phyloP scores from a whole-genome alignment of 2,888 invertebrate genomes.

The Meganola albula region DNA sequence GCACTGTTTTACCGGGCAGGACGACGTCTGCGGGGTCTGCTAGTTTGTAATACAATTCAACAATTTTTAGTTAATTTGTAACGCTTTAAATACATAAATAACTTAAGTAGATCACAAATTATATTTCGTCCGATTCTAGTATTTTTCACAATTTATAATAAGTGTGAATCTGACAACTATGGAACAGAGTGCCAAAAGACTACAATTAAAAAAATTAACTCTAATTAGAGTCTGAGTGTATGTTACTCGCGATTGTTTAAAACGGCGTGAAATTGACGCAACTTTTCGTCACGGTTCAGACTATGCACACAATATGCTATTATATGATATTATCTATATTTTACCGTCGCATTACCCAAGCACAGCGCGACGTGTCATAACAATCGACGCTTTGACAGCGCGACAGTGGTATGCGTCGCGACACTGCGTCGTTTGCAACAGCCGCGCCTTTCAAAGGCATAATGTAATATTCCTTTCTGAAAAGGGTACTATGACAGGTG shows the following conservation, averaged over 20 bases:
- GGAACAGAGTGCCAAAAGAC: too few species aligned
- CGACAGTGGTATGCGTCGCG: conserved; percentile 24
- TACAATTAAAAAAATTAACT: too few species aligned
- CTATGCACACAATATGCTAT: conserved; percentile 28
- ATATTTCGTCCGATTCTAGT: too few species aligned
- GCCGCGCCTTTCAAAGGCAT: conserved; percentile 49
- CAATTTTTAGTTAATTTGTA: too few species aligned
- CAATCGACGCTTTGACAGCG: conserved; percentile 35
- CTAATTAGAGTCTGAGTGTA: conserved; percentile 15
- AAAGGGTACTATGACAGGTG: conserved; percentile 62
- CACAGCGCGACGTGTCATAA: conserved; percentile 23
- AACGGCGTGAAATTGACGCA: conserved; percentile 22
- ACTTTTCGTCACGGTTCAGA: conserved; percentile 24
- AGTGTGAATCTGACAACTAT: too few species aligned
- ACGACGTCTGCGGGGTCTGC: too few species aligned
- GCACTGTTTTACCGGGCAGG: too few species aligned
- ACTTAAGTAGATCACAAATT: too few species aligned
- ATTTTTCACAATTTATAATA: too few species aligned
- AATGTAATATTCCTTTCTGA: conserved; percentile 64
- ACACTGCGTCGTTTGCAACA: conserved; percentile 19
- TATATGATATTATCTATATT: conserved; percentile 33
- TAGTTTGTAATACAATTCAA: too few species aligned
- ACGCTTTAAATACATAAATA: too few species aligned
- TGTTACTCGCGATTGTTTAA: conserved; percentile 17
- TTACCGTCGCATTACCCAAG: conserved; percentile 33